phyloP scores from a whole-genome alignment of 1,140 invertebrate species.

The Chlorops oryzae region DNA sequence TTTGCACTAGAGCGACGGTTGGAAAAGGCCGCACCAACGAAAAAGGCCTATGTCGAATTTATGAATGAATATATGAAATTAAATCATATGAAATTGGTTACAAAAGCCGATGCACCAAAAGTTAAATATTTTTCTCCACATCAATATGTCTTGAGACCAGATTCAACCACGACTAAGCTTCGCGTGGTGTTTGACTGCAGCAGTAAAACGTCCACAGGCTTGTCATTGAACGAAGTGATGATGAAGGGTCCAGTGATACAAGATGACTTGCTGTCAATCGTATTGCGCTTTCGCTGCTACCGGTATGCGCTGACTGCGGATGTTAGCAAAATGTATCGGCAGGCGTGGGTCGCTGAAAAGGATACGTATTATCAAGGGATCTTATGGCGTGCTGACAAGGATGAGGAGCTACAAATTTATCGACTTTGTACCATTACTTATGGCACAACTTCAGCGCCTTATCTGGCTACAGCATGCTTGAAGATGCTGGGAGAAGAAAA shows the following conservation, averaged over 20 bases:
- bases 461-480: too few species aligned
- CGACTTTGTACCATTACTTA: too few species aligned
- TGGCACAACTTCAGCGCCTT: too few species aligned
- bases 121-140: slow-evolving; percentile 24
- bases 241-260: slow-evolving; percentile 15
- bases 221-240: slow-evolving; percentile 20
- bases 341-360: too few species aligned
- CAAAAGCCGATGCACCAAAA: slow-evolving; percentile 22
- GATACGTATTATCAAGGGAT: too few species aligned
- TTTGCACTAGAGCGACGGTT: slow-evolving; percentile 31
- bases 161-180: slow-evolving; percentile 18
- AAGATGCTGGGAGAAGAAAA: too few species aligned
- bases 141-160: not conserved
- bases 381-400: too few species aligned
- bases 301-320: slow-evolving; percentile 25
- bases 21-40: slow-evolving; percentile 19
- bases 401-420: too few species aligned
- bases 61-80: slow-evolving; percentile 39
- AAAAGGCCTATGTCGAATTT: slow-evolving; percentile 17
- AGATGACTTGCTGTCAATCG: slow-evolving; percentile 25
- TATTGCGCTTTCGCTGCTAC: slow-evolving; percentile 43
- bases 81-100: slow-evolving; percentile 36
- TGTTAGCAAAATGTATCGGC: too few species aligned
- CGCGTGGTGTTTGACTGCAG: slow-evolving; percentile 10
- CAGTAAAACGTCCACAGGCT: slow-evolving; percentile 8